Evolutionary conservation across 1,140 invertebrate genomes (phyloP), one percentile per base, ranked within the genome.

Genomic region (Anoplolepis gracilipes): DNA sequence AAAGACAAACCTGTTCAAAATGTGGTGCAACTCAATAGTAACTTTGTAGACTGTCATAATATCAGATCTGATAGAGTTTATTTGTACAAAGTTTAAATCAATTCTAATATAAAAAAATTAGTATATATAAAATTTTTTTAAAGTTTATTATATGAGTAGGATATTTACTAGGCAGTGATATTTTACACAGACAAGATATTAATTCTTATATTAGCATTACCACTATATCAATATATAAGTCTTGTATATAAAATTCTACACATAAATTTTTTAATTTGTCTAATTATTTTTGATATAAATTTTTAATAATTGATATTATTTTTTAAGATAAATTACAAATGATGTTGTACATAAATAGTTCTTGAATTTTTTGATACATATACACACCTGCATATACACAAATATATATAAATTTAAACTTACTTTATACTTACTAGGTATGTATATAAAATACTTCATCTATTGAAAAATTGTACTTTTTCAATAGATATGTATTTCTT

Each of bases 1-100:
- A 94, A 87, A 90, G 89, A 84, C 92, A 92, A 84, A 87, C 90
- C 67, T 94, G 93, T 91, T 86, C 93, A 85, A 90, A 93, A 61
- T 94, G 93, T 87, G 91, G 90, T 90, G 89, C 91, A 78, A 69
- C 85, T n/a, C 90, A 91, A 87, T 90, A 90, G 88, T 67, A 79
- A 13, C 16, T 76, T 61, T 49, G 42, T 19, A 84, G 11, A 67
- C 11, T 57, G 22, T 36, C 28, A 25, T 65, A 55, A 78, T 59
- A 39, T 81, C 22, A 84, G 36, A 55, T 78, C 39, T 64, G 30
- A 10, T 39, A 67, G 39, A 64, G 28, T 42, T 78, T 36, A 78
- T 49, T 49, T 73, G 13, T 61, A 84, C 28, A 84, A 75, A 49
- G 2, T 61, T 73, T 82, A 84, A 64, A 28, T 33, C 25, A 28